Conservation (phyloP, 1,140 invertebrate species). For the Pogonomyrmex californicus region DNA sequence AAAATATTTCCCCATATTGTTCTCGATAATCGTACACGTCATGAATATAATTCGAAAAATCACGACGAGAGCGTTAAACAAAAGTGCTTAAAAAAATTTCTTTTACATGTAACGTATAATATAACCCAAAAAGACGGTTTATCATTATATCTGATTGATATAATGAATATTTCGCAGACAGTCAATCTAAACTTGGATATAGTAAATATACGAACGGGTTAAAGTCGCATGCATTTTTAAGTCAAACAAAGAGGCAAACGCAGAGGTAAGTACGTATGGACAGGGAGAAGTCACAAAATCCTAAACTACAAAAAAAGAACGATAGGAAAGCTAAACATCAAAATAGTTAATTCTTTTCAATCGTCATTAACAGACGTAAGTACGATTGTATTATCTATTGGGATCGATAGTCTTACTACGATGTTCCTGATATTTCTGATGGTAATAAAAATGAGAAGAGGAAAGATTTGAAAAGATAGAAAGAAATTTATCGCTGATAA, state of each 20-base stretch:
- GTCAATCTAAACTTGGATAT: conserved; percentile 6
- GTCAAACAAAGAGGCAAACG: conserved; percentile 1
- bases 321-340: background rate
- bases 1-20: background rate
- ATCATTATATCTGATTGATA: background rate
- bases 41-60: conserved; percentile 7
- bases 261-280: conserved; percentile 11
- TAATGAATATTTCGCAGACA: background rate
- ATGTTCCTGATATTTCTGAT: background rate
- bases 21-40: background rate
- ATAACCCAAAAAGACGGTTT: conserved; percentile 32
- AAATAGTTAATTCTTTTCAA: background rate
- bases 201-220: conserved; percentile 7
- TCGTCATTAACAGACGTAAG: background rate
- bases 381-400: conserved; percentile 1
- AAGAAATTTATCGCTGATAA: background rate
- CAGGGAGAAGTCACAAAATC: conserved; percentile 35
- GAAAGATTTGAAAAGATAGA: background rate
- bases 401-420: background rate
- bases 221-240: conserved; percentile 30
- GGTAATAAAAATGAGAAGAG: background rate
- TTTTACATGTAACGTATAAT: background rate
- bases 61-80: background rate
- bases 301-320: background rate
- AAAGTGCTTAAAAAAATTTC: background rate